Evolutionary conservation across 1,140 invertebrate species (phyloP), one percentile per base, ranked within the genome.

Genomic region (Stegodyphus dumicola): DNA sequence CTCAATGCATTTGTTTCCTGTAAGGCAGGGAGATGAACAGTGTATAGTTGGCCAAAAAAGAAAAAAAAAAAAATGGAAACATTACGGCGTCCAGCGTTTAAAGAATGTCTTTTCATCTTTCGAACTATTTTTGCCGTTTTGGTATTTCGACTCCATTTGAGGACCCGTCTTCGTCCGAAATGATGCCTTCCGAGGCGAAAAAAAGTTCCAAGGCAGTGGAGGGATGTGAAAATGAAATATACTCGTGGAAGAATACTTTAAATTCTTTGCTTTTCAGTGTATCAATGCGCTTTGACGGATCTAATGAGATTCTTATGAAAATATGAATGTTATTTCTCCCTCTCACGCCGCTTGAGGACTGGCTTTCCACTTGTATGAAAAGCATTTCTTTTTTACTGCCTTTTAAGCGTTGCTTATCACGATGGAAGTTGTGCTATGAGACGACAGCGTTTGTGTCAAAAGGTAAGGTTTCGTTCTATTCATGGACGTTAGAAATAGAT

Each of bases 231-330:
- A 60, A 60, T 60, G 56, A 60, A 60, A 60, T 60, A 60, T 60
- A 60, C 56, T 5, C 15, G 9, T 15, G 33, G 56, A 60, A 60
- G 56, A 60, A 60, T 60, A 60, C 56, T 60, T 60, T 60, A 5
- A 60, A 60, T 60, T 60, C 56, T 60, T 60, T 60, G 56, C 56
- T 60, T 60, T 15, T 9, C 56, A 11, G 56, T 60, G 56, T 60
- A 60, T 60, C 56, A 60, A 60, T 60, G 56, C 56, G 56, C 56
- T 60, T 60, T 15, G 56, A 60, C 56, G 56, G 9, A 15, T 9
- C 56, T 60, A 60, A 60, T 60, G 56, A 60, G 56, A 60, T 60
- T 60, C 56, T 60, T 60, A 60, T 60, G 56, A 60, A 60, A 60
- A 60, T 60, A 11, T 5, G 56, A 60, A 60, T 11, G 9, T 33